Evolutionary conservation across 1,140 invertebrate genomes (phyloP), one percentile per base, ranked within the genome.

Genomic region (Mycetomoellerius zeteki): DNA sequence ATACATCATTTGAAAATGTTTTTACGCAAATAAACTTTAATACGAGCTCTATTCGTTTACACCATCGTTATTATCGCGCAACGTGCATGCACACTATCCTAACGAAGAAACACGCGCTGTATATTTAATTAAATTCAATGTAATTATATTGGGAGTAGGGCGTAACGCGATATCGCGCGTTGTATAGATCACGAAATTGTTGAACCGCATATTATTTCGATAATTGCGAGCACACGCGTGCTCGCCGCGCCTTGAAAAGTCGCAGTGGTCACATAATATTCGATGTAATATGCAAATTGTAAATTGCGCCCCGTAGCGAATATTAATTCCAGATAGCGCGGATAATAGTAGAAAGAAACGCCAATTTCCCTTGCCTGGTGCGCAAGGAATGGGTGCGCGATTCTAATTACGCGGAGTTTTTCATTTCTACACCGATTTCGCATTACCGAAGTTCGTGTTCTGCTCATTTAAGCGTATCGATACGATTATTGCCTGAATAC

Each of bases 331-430:
- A 86, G 73, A 64, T 72, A 86, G 65, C 84, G 60, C 47, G 78
- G 80, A 73, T 87, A 65, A 75, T 33, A 10, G 54, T 14, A 21
- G n/a, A 78, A 78, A 80, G 85, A 56, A 86, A 67, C 24, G 52
- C 52, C 75, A 50, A 58, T 80, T 81, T 86, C 54, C 24, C 27
- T 60, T 4, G 24, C 30, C 73, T 14, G 30, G 30, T 16, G 33
- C 19, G 85, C 76, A 58, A 80, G 72, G 72, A 65, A 43, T n/a
- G 56, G 21, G 72, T 60, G 43, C 30, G 73, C 21, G 82, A 67
- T 78, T 85, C 89, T 93, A 93, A 92, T 92, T 93, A 87, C 88
- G 73, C 85, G 78, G 86, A 91, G 89, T 93, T 92, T 91, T 93
- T 93, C 89, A 90, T 88, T 86, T 65, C 80, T 86, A 77, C 81